phyloP scores from a whole-genome alignment of 2,113 vertebrate species.

The Potamarius usumacintae region DNA sequence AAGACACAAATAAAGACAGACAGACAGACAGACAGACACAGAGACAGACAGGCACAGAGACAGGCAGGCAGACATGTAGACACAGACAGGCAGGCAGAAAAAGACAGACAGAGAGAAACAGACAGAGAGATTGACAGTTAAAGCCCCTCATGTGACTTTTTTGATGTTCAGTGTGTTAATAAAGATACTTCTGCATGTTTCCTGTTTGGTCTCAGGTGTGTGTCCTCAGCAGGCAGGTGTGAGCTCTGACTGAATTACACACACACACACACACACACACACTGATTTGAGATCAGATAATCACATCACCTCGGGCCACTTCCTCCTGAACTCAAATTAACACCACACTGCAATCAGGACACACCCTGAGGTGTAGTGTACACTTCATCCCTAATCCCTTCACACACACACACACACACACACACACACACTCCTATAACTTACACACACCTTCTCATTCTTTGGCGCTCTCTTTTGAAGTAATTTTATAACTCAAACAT shows the following conservation, averaged over 20 bases:
- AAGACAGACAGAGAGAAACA: neutral
- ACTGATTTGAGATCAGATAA: constrained; percentile 31
- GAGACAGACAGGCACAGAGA: neutral
- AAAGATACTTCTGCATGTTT: neutral
- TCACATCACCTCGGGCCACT: constrained; percentile 29
- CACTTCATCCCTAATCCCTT: neutral
- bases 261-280: constrained; percentile 8
- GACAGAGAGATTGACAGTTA: neutral
- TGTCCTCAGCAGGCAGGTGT: constrained; percentile 41
- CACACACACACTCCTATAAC: neutral
- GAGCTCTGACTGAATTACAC: constrained; percentile 42
- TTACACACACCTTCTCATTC: neutral
- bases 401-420: neutral
- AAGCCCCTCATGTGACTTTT: neutral
- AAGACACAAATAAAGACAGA: neutral
- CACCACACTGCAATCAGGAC: neutral
- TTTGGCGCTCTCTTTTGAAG: too few species aligned
- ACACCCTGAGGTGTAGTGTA: neutral
- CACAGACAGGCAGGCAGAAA: neutral
- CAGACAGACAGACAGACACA: neutral
- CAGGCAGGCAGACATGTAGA: neutral
- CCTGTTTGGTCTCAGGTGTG: constrained; percentile 22
- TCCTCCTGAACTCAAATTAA: constrained; percentile 29
- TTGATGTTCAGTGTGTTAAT: neutral
- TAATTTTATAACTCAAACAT: constrained; percentile 3